Conservation (phyloP, 2,888 invertebrate species). For the Carterocephalus palaemon region DNA sequence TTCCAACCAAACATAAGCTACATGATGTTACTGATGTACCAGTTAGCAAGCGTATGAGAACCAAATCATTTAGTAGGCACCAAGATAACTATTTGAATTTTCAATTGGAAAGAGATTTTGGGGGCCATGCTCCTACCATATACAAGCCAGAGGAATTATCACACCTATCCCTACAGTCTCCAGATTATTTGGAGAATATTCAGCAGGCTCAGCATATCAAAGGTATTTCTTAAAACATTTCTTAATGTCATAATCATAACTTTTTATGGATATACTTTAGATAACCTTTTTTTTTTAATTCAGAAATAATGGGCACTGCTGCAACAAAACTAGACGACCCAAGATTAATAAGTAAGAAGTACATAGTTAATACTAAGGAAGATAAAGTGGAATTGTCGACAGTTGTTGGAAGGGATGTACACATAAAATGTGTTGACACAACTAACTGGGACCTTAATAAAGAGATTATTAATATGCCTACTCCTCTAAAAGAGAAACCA, state of each 20-base stretch:
- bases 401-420: slow-evolving; percentile 41
- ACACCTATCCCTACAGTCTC: slow-evolving; percentile 47
- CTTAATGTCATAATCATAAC: background rate
- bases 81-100: slow-evolving; percentile 29
- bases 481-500: slow-evolving; percentile 22
- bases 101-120: slow-evolving; percentile 28
- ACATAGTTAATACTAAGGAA: slow-evolving; percentile 42
- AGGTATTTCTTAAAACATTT: slow-evolving; percentile 41
- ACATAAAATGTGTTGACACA: slow-evolving; percentile 45
- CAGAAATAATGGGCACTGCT: slow-evolving; percentile 56
- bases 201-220: slow-evolving; percentile 38
- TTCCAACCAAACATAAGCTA: slow-evolving; percentile 42
- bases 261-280: slow-evolving; percentile 8
- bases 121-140: background rate
- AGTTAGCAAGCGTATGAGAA: slow-evolving; percentile 44
- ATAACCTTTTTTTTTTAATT: slow-evolving; percentile 14
- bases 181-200: slow-evolving; percentile 44
- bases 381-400: slow-evolving; percentile 43
- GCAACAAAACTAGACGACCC: slow-evolving; percentile 53
- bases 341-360: slow-evolving; percentile 50
- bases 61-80: slow-evolving; percentile 35
- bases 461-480: slow-evolving; percentile 22
- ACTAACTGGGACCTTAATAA: slow-evolving; percentile 41
- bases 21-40: slow-evolving; percentile 47
- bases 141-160: slow-evolving; percentile 1